These are phyloP conservation scores for Amphipoea oculea DNA, from an alignment of 2,888 invertebrate genomes.

Conservation along the genomic window DNA sequence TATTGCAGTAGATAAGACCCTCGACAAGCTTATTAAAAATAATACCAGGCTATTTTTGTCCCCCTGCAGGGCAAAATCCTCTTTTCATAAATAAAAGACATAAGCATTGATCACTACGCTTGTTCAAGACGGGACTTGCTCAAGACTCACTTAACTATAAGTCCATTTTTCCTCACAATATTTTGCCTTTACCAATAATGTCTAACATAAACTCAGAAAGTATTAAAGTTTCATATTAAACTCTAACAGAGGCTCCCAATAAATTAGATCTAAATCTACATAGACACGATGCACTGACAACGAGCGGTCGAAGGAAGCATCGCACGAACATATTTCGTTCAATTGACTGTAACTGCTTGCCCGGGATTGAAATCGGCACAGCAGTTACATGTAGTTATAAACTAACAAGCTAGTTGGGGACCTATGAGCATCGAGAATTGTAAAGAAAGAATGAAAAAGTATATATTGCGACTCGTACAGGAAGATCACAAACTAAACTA, in stretches of 20 bases:
- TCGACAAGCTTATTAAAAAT: not conserved
- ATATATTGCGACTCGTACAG: no score
- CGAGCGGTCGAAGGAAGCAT: constrained; percentile 30
- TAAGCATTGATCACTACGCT: not conserved
- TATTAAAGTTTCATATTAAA: not conserved
- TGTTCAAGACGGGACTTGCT: not conserved
- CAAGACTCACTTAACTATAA: not conserved
- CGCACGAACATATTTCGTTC: constrained; percentile 28
- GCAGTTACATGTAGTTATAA: constrained; percentile 6
- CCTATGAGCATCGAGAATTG: not conserved
- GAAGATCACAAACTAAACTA: no score
- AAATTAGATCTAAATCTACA: constrained; percentile 3
- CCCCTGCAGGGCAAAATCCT: not conserved
- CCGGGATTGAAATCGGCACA: constrained; percentile 41
- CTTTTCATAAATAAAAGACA: not conserved
- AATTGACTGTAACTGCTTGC: constrained; percentile 50
- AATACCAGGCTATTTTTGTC: not conserved
- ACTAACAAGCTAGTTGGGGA: constrained; percentile 29
- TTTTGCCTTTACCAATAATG: not conserved
- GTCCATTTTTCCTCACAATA: not conserved
- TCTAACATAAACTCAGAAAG: not conserved
- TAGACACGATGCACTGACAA: constrained; percentile 8
- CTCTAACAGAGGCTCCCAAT: not conserved
- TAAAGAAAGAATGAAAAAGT: no score
- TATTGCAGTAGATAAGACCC: no score